Evolutionary conservation across 2,888 invertebrate species (phyloP).

Genomic region (Drosophila rellima): DNA sequence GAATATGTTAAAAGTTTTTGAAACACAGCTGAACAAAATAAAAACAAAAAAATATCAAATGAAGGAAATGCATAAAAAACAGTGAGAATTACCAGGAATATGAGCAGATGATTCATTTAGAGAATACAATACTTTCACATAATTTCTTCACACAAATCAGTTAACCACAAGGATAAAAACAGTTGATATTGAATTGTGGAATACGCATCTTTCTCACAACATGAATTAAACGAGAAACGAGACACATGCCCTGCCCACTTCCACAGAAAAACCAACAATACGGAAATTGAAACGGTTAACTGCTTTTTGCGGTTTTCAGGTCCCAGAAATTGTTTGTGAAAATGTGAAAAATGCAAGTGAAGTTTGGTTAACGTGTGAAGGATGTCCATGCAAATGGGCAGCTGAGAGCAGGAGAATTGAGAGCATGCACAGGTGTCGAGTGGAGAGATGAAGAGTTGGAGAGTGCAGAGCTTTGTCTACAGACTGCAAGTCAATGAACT

Average conservation of each 20-base stretch:
- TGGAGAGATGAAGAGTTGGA: background rate
- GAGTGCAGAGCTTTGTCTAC: slow-evolving; percentile 4
- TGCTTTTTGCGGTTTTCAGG: slow-evolving; percentile 49
- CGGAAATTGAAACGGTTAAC: slow-evolving; percentile 54
- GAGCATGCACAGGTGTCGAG: background rate
- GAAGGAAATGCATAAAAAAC: no score
- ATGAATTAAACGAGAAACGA: slow-evolving; percentile 39
- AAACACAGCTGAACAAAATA: no score
- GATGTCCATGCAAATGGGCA: slow-evolving; percentile 1
- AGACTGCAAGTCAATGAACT: slow-evolving; percentile 65
- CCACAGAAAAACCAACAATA: slow-evolving; percentile 5
- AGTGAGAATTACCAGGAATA: no score
- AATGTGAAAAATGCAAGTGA: slow-evolving; percentile 61
- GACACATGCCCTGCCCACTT: slow-evolving; percentile 43
- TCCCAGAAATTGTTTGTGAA: slow-evolving; percentile 2
- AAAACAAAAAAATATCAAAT: no score
- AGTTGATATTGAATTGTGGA: slow-evolving; percentile 13
- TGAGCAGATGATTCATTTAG: no score
- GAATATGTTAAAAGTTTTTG: no score
- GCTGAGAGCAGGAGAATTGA: background rate
- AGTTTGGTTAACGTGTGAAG: slow-evolving; percentile 17
- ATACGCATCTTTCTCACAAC: background rate
- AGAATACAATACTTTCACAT: no score
- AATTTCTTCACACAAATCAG: background rate
- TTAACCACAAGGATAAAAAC: background rate